Evolutionary conservation across 64 coral and sea anemone species (phyloP).

Genomic region (Stichodactyla helianthus): DNA sequence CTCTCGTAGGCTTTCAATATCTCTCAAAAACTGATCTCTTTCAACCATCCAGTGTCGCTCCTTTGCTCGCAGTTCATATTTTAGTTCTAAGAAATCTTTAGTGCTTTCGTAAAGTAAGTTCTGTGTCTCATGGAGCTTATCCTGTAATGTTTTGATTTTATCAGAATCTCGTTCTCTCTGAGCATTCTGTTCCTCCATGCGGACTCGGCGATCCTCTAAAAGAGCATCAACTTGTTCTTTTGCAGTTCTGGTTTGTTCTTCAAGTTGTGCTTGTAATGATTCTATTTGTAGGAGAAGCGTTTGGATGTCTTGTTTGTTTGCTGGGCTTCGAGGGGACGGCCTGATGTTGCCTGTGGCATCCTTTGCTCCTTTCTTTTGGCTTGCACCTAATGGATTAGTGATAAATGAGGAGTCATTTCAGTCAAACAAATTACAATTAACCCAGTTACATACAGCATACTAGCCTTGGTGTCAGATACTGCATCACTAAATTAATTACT

Average conservation of each 20-base stretch:
- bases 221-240: slow-evolving; percentile 85
- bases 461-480: too few species aligned
- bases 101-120: slow-evolving; percentile 98
- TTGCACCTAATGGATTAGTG: background rate
- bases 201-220: slow-evolving; percentile 81
- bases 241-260: slow-evolving; percentile 90
- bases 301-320: slow-evolving; percentile 64
- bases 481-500: too few species aligned
- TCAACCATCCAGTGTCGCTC: slow-evolving; percentile 99
- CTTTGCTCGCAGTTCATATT: slow-evolving; percentile 92
- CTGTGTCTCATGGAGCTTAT: slow-evolving; percentile 86
- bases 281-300: slow-evolving; percentile 94
- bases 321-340: slow-evolving; percentile 7
- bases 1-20: slow-evolving; percentile 89
- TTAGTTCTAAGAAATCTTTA: slow-evolving; percentile 96
- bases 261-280: slow-evolving; percentile 84
- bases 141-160: slow-evolving; percentile 89
- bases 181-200: slow-evolving; percentile 92
- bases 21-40: slow-evolving; percentile 70
- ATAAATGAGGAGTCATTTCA: background rate
- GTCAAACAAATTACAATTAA: background rate
- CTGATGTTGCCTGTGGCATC: slow-evolving; percentile 49
- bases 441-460: background rate
- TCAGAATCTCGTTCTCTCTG: slow-evolving; percentile 91
- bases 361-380: background rate